Base-by-base conservation (phyloP, 1,140 invertebrate genomes). In the Wiebesia pumilae region DNA sequence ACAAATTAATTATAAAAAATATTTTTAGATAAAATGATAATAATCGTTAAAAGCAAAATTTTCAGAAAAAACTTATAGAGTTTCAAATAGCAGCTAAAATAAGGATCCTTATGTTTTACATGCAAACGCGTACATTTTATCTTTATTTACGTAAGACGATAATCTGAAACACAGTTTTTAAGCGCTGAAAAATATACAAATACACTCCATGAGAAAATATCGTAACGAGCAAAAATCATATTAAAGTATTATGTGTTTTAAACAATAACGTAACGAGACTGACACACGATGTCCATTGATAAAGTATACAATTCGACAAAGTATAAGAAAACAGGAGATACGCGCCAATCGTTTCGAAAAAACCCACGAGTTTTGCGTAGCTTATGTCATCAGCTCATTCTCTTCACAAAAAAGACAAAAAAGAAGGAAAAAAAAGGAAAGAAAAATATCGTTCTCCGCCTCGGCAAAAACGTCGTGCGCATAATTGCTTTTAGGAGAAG, bases 401-500 rank as follows among this genome's bases (percentile, higher is more conserved):
- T 67, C 35, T n/a, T 16, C 7, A 0, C 27, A 14, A 30, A 51
- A 14, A 30, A 30, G 30, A 30, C 0, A 51, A 51, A 14, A 78
- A 78, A 43, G n/a, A n/a, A 4, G 12, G 40, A 62, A 33, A 43
- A 54, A 54, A 51, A 82, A 67, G 43, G 40, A 65, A 40, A 47
- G 33, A 21, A 47, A 69, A 67, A 67, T 24, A 30, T 24, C 1
- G 30, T 54, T 82, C 69, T 75, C 71, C 33, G 51, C 27, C 73
- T 84, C 19, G 73, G 54, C 40, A 71, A 69, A 78, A 85, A 80
- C 65, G 62, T 85, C 84, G 75, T 71, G 65, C 83, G 83, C 58
- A 30, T 65, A 75, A 82, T 86, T 81, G 84, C 77, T 81, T 86
- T 75, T 75, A 81, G 51, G 78, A 62, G 71, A 67, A 81, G 80